Evolutionary conservation across 2,797 vertebrate genomes (phyloP).

Genomic region (Leucoraja ocellata): DNA sequence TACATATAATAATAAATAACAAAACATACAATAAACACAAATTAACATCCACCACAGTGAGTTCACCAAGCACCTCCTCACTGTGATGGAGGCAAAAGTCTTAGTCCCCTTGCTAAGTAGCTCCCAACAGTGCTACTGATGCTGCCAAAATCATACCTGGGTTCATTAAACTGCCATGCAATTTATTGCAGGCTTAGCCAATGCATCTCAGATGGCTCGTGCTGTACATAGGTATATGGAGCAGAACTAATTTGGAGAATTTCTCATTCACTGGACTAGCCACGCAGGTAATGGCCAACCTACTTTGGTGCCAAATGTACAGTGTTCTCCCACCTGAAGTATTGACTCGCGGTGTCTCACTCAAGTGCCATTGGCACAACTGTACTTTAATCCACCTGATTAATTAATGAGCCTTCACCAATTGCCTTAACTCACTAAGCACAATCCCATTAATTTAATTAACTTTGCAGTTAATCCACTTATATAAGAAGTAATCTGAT

Average conservation of each 20-base stretch:
- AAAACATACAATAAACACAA: no score
- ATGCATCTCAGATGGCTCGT: neutral
- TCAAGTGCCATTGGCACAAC: neutral
- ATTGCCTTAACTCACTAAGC: neutral
- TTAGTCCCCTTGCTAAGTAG: neutral
- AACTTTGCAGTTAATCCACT: neutral
- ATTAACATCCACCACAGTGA: no score
- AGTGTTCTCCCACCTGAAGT: neutral
- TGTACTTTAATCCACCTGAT: neutral
- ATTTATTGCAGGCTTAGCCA: neutral
- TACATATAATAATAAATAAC: no score
- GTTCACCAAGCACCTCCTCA: no score
- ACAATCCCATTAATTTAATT: slow-evolving; percentile 30
- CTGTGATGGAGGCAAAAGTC: no score
- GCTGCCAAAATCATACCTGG: neutral
- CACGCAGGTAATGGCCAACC: neutral
- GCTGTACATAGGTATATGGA: neutral
- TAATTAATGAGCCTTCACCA: neutral
- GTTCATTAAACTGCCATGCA: neutral
- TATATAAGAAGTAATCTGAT: neutral
- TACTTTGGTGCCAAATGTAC: neutral
- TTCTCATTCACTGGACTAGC: neutral
- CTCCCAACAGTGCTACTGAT: neutral
- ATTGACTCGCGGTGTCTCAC: neutral
- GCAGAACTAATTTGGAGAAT: neutral